A percentile compares a stretch with the other conserved stretches of the same genome.
Conservation (phyloP, 2,888 invertebrate species). For the Venusia cambrica region DNA sequence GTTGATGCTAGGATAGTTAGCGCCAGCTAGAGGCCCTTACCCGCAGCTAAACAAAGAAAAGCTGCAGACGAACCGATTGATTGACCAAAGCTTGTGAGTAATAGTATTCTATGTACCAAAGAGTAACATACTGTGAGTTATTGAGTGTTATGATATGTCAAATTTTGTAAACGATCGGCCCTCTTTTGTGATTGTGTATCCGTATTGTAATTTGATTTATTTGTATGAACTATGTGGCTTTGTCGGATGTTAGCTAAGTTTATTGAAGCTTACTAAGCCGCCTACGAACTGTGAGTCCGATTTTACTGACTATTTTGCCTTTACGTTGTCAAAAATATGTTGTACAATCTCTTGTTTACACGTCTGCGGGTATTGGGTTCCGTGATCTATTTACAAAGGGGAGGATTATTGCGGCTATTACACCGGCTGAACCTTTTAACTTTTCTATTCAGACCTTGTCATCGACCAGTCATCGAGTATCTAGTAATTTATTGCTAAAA, state of each 20-base stretch:
- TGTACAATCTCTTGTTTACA: conserved; percentile 66
- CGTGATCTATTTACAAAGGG: conserved; percentile 71
- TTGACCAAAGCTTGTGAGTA: too few relatives aligned
- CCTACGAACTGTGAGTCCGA: conserved; percentile 56
- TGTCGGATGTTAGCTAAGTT: conserved; percentile 51
- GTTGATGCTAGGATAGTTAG: too few relatives aligned
- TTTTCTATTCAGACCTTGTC: conserved; percentile 1
- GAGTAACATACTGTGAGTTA: too few relatives aligned
- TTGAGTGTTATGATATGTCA: too few relatives aligned
- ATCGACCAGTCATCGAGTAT: too few relatives aligned
- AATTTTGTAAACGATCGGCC: conserved; percentile 53
- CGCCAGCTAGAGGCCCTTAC: too few relatives aligned
- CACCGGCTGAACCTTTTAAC: conserved; percentile 12
- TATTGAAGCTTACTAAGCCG: conserved; percentile 42
- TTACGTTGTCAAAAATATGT: conserved; percentile 36
- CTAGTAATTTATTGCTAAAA: too few relatives aligned
- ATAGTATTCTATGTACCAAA: too few relatives aligned
- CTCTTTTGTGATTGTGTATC: conserved; percentile 53
- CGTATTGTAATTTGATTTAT: conserved; percentile 59
- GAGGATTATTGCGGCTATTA: conserved; percentile 53
- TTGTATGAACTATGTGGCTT: conserved; percentile 63
- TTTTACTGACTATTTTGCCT: conserved; percentile 12
- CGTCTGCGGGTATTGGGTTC: conserved; percentile 59
- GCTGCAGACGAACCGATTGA: too few relatives aligned
- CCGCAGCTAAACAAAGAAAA: too few relatives aligned